Percentiles rank a stretch among this genome's conserved stretches.
Conservation (phyloP, 2,113 vertebrate species). For the Rissa tridactyla region DNA sequence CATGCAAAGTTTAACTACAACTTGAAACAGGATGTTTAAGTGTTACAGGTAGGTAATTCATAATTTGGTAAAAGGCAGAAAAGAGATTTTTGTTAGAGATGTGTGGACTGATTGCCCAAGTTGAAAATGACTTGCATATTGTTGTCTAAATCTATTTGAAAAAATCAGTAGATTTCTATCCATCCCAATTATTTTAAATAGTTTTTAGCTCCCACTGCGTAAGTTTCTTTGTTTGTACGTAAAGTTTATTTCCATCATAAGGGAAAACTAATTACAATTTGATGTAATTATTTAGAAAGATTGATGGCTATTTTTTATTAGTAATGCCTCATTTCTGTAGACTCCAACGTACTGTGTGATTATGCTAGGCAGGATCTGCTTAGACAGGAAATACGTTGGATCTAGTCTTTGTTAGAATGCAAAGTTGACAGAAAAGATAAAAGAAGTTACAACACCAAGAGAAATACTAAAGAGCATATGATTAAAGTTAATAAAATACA, state of each 20-base stretch:
- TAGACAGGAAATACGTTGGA: background rate
- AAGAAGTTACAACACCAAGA: background rate
- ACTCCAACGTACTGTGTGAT: background rate
- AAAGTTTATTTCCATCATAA: background rate
- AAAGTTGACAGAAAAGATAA: background rate
- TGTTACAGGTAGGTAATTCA: background rate
- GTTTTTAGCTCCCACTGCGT: background rate
- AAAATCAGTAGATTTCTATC: background rate
- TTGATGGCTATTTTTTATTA: background rate
- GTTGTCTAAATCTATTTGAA: background rate
- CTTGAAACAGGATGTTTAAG: background rate
- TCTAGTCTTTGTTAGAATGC: background rate
- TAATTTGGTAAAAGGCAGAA: background rate
- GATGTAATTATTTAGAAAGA: background rate
- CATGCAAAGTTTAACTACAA: background rate
- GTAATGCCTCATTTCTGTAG: background rate
- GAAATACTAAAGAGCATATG: background rate
- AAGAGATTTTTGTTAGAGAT: background rate
- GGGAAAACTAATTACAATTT: background rate
- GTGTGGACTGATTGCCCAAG: background rate
- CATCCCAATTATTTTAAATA: background rate
- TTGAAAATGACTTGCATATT: background rate
- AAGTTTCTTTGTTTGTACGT: background rate
- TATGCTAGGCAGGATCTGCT: background rate
- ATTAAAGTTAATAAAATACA: background rate